Percentiles rank a stretch among this genome's conserved stretches.
Evolutionary conservation across 2,113 vertebrate genomes (phyloP).

Genomic region (Alethe diademata): DNA sequence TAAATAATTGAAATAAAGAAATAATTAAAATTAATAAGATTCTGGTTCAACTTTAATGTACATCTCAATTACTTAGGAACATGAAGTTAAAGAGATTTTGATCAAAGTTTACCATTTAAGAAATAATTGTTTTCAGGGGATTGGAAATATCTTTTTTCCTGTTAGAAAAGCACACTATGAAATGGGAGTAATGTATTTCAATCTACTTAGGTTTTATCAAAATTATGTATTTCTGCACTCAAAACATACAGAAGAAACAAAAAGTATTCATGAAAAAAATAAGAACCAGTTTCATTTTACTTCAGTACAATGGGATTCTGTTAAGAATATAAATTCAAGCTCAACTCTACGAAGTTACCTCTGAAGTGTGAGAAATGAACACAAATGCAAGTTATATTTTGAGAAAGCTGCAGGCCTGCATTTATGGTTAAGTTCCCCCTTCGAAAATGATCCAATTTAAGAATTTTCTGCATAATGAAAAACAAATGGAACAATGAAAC

Average conservation of each 20-base stretch:
- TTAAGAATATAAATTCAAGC: neutral
- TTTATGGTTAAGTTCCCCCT: conserved; percentile 33
- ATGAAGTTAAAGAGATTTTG: neutral
- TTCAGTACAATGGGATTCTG: neutral
- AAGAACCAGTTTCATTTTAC: neutral
- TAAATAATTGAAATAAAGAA: no score
- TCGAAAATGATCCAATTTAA: conserved; percentile 63
- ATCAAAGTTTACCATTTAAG: neutral
- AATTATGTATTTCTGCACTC: neutral
- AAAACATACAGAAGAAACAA: neutral
- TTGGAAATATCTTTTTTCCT: neutral
- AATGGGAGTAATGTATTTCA: neutral
- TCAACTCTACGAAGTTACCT: neutral
- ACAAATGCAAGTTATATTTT: conserved; percentile 25
- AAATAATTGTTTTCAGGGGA: neutral
- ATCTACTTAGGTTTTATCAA: neutral
- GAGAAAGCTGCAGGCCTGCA: conserved; percentile 46
- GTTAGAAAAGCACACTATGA: neutral
- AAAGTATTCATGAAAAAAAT: neutral
- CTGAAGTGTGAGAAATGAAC: neutral
- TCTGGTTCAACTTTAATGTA: neutral
- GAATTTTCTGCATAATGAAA: conserved; percentile 60
- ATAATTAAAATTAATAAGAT: neutral
- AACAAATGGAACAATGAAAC: conserved; percentile 62
- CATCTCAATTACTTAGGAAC: neutral